Conservation (phyloP, 2,113 vertebrate genomes). For the Lasiurus borealis region DNA sequence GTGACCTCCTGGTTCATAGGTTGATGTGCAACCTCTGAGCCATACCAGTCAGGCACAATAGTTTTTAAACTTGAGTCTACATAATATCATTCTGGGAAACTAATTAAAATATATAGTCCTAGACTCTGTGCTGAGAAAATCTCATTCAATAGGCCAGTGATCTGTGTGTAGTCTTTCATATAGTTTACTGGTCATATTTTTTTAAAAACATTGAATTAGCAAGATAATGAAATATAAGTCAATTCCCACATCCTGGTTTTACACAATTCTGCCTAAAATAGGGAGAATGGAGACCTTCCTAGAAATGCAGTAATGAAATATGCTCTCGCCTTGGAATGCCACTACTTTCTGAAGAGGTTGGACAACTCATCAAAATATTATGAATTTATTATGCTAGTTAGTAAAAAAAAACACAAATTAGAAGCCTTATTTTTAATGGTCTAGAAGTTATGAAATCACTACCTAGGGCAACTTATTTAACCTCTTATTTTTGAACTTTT, state of each 20-base stretch:
- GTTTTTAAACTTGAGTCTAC: neutral
- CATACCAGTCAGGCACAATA: neutral
- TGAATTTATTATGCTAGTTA: neutral
- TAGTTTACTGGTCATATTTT: neutral
- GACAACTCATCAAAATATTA: neutral
- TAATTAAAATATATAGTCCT: neutral
- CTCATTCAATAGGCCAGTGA: neutral
- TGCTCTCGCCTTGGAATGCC: neutral
- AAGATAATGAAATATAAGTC: neutral
- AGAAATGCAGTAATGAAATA: neutral
- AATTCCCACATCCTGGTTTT: neutral
- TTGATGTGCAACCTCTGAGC: neutral
- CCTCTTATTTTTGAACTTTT: neutral
- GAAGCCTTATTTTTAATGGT: neutral
- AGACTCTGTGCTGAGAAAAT: neutral
- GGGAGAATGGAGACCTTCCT: neutral
- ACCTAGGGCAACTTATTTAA: neutral
- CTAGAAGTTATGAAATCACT: neutral
- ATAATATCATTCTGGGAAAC: neutral
- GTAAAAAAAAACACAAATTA: neutral
- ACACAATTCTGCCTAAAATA: neutral
- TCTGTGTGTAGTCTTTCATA: neutral
- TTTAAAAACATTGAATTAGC: neutral
- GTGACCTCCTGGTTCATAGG: too few relatives aligned
- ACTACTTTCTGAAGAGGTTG: neutral